A percentile compares a stretch with the other conserved stretches of the same genome.
Evolutionary conservation across 2,888 invertebrate genomes (phyloP).

Genomic region (Tinea pellionella): DNA sequence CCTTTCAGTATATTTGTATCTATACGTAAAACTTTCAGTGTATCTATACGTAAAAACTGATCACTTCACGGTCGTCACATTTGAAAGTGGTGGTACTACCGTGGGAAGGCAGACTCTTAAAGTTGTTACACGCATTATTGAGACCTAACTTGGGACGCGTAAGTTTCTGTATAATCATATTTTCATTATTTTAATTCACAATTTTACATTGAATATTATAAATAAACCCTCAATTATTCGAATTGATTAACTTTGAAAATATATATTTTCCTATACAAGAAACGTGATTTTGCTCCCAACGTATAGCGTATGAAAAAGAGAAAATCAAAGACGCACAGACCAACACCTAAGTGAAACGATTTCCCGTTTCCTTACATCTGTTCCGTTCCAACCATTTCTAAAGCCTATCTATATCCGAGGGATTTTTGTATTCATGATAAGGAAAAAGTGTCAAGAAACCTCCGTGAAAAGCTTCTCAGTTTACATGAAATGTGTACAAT

Average conservation of each 20-base stretch:
- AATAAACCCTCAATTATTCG: too few relatives aligned
- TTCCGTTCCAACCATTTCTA: conserved; percentile 10
- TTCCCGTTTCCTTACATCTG: conserved; percentile 10
- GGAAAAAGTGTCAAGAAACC: conserved; percentile 13
- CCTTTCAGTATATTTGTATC: too few relatives aligned
- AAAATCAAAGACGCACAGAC: neutral
- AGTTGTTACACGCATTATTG: too few relatives aligned
- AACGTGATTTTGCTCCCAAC: neutral
- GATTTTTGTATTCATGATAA: conserved; percentile 13
- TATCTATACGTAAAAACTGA: too few relatives aligned
- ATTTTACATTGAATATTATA: too few relatives aligned
- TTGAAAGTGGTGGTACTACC: too few relatives aligned
- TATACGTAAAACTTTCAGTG: too few relatives aligned
- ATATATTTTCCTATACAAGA: neutral
- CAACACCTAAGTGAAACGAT: conserved; percentile 13
- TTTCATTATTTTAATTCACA: too few relatives aligned
- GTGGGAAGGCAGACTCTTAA: too few relatives aligned
- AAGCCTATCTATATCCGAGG: conserved; percentile 13
- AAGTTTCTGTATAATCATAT: too few relatives aligned
- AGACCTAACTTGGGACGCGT: too few relatives aligned
- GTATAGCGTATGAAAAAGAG: neutral
- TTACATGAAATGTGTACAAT: conserved; percentile 12
- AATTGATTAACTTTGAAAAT: neutral
- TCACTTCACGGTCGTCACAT: too few relatives aligned
- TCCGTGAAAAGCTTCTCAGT: neutral